phyloP scores from a whole-genome alignment of 37 sponge, comb jelly and placozoan genomes.

The Amphimedon queenslandica region DNA sequence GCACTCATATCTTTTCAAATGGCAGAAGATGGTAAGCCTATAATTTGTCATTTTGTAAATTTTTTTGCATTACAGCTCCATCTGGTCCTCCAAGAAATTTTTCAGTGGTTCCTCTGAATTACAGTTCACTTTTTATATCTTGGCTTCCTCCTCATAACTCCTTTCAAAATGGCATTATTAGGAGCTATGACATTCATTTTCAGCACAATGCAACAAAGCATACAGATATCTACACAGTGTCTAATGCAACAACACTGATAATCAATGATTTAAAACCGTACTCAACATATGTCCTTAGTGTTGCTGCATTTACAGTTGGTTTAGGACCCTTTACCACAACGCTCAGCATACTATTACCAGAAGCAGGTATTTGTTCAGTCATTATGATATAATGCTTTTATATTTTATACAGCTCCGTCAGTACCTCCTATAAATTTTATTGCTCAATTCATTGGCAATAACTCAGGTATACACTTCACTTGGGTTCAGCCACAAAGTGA shows the following conservation, averaged over 20 bases:
- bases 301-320: constrained; percentile 7
- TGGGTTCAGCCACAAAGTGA: too few relatives aligned
- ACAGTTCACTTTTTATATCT: background rate
- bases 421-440: background rate
- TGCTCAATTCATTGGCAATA: background rate
- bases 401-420: background rate
- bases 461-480: too few relatives aligned
- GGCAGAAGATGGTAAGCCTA: constrained; percentile 10
- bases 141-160: constrained; percentile 26
- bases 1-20: background rate
- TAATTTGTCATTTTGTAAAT: background rate
- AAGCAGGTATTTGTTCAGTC: background rate
- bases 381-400: background rate
- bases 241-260: background rate
- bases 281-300: background rate
- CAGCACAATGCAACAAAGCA: background rate
- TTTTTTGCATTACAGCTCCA: constrained; percentile 13
- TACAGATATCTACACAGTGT: background rate
- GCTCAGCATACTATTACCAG: background rate
- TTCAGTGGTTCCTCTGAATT: background rate
- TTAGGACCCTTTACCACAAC: background rate
- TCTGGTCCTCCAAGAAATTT: constrained; percentile 23
- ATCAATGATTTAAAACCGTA: constrained; percentile 5
- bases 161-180: constrained; percentile 28
- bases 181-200: background rate